These are phyloP conservation scores for Teinopalpus imperialis DNA, from an alignment of 2,888 invertebrate genomes.

Conservation along the genomic window DNA sequence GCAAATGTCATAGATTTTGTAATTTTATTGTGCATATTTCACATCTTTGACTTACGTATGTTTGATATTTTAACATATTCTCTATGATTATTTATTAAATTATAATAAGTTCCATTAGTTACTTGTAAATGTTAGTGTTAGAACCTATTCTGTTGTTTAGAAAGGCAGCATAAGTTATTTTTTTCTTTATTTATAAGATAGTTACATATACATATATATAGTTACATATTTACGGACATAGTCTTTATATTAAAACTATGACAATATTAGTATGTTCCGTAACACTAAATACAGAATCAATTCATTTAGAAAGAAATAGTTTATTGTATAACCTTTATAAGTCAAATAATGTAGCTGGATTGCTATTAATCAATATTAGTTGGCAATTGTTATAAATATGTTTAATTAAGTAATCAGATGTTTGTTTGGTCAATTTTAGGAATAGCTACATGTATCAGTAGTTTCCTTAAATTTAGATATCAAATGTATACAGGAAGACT, in stretches of 20 bases:
- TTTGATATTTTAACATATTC: too few species aligned
- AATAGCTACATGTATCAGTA: constrained; percentile 30
- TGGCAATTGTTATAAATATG: constrained; percentile 7
- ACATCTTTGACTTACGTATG: too few species aligned
- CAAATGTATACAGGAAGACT: constrained; percentile 46
- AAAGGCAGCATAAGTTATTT: constrained; percentile 14
- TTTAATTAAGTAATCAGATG: constrained; percentile 1
- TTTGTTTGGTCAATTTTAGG: constrained; percentile 35
- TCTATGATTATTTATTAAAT: not conserved
- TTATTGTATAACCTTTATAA: constrained; percentile 1
- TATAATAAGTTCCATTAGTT: constrained; percentile 5
- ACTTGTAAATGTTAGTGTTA: constrained; percentile 11
- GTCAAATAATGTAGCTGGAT: constrained; percentile 2
- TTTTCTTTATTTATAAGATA: constrained; percentile 10
- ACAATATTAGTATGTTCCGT: constrained; percentile 22
- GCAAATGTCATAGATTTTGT: too few species aligned
- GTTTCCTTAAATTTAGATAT: constrained; percentile 31
- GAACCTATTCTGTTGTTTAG: constrained; percentile 2
- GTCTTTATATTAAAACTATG: constrained; percentile 21
- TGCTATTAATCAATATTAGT: constrained; percentile 4
- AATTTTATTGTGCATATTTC: too few species aligned
- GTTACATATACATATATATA: not conserved
- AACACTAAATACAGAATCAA: constrained; percentile 2
- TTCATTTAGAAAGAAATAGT: constrained; percentile 7
- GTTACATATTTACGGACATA: constrained; percentile 7